Evolutionary conservation across 2,113 vertebrate species (phyloP).

Genomic region (Oryzias curvinotus): DNA sequence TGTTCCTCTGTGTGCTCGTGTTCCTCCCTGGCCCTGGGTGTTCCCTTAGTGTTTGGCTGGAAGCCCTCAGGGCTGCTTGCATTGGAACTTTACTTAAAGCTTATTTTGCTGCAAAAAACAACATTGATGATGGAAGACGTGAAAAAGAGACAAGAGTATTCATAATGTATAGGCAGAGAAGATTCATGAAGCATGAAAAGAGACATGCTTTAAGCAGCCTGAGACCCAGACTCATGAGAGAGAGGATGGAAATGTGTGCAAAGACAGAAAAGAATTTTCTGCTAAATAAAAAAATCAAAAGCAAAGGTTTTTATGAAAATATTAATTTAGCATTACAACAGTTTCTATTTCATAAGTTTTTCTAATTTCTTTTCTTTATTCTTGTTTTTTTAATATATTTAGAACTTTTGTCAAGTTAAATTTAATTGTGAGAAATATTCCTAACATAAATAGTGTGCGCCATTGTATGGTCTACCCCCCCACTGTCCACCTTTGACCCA

Average conservation of each 20-base stretch:
- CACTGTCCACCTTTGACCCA: no score
- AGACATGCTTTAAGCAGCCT: background rate
- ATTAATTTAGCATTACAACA: no score
- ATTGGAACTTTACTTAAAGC: constrained; percentile 32
- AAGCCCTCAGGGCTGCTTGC: constrained; percentile 18
- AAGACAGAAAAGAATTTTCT: background rate
- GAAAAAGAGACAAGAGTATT: background rate
- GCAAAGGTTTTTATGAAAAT: background rate
- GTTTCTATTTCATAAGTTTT: no score
- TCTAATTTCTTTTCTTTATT: no score
- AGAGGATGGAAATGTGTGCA: background rate
- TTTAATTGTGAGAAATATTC: no score
- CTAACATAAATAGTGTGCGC: no score
- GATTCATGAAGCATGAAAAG: background rate
- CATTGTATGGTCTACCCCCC: no score
- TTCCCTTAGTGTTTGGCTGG: constrained; percentile 32
- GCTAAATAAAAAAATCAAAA: background rate
- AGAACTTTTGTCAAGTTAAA: no score
- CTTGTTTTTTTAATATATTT: no score
- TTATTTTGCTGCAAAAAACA: background rate
- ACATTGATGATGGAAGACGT: constrained; percentile 9
- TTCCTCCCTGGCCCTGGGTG: constrained; percentile 28
- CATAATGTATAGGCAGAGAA: background rate
- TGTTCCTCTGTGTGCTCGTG: constrained; percentile 1
- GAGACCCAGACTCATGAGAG: background rate